Percentiles rank a stretch among this genome's conserved stretches.
Conservation (phyloP, 2,113 vertebrate genomes). For the Leptobrachium ailaonicum region DNA sequence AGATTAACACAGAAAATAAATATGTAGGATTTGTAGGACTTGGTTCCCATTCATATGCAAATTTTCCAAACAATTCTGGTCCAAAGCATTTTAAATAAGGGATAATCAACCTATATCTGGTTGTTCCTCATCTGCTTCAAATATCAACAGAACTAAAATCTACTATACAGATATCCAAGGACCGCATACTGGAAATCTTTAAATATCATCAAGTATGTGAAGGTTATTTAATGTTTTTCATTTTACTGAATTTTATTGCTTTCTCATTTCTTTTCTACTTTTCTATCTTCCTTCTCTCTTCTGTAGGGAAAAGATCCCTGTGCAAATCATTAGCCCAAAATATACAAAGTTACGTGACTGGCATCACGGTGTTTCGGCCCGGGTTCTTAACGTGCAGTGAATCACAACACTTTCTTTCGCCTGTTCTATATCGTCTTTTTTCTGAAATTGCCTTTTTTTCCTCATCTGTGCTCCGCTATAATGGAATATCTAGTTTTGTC, state of each 20-base stretch:
- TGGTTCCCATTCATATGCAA: too few species aligned
- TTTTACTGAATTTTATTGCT: too few species aligned
- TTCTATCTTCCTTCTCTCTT: slow-evolving; percentile 65
- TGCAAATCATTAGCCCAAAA: slow-evolving; percentile 87
- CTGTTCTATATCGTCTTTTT: slow-evolving; percentile 57
- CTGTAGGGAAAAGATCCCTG: slow-evolving; percentile 82
- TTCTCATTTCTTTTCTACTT: slow-evolving; percentile 56
- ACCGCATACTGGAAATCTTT: neutral
- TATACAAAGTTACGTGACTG: slow-evolving; percentile 96
- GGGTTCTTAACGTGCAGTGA: slow-evolving; percentile 96
- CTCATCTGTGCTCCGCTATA: slow-evolving; percentile 62
- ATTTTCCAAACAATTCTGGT: too few species aligned
- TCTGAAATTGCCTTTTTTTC: slow-evolving; percentile 31
- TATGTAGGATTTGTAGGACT: too few species aligned
- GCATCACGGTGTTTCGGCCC: slow-evolving; percentile 97
- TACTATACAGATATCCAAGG: too few species aligned
- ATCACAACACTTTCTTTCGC: slow-evolving; percentile 53
- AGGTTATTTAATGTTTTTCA: too few species aligned
- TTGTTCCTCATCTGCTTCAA: too few species aligned
- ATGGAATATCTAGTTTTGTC: slow-evolving; percentile 38
- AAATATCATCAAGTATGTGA: neutral
- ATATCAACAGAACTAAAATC: too few species aligned
- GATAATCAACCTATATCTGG: too few species aligned
- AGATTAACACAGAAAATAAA: too few species aligned
- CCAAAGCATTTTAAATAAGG: too few species aligned